Base-by-base conservation (phyloP, 1,140 invertebrate species). In the Ridgeia piscesae region DNA sequence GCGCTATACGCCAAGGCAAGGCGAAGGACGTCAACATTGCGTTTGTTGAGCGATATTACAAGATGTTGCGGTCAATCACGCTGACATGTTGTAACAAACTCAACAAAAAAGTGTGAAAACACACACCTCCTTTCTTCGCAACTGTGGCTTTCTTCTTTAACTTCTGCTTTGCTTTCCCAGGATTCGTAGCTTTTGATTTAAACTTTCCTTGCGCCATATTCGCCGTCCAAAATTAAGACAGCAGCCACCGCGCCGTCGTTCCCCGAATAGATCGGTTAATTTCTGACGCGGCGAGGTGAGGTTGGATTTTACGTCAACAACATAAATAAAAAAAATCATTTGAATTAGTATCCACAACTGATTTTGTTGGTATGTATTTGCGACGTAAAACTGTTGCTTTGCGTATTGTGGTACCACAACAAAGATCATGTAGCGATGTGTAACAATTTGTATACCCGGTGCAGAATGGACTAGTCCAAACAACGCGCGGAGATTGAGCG, bases 71-170 rank as follows among this genome's bases (percentile, higher is more conserved):
- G 58, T 77, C 6, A 77, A 77, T 77, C 2, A 77, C 58, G 27
- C 58, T 77, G 58, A 4, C 58, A 77, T 77, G 58, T 77, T 77
- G 27, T 21, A n/a, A n/a, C 14, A 77, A 21, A 21, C 58, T 77
- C 17, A 21, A 77, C 58, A 27, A 21, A 77, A 77, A 77, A 8
- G 17, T 77, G 11, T 77, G 58, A 77, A 8, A 77, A 77, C 58
- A 77, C 58, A 77, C 58, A 77, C 58, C 58, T 77, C 58, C 58
- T 31, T 77, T 77, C 58, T 77, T 77, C 58, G 27, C 58, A 77
- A 77, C 58, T 77, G 58, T 77, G 58, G 58, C 58, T 77, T 77
- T 77, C 27, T 77, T 77, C 58, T 77, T 77, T 77, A 77, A 77
- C 58, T 77, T 77, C 58, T 77, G 58, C 58, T 77, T 77, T 77